Evolutionary conservation across 2,113 vertebrate species (phyloP).

Genomic region (Cryptomyrus ogoouensis): DNA sequence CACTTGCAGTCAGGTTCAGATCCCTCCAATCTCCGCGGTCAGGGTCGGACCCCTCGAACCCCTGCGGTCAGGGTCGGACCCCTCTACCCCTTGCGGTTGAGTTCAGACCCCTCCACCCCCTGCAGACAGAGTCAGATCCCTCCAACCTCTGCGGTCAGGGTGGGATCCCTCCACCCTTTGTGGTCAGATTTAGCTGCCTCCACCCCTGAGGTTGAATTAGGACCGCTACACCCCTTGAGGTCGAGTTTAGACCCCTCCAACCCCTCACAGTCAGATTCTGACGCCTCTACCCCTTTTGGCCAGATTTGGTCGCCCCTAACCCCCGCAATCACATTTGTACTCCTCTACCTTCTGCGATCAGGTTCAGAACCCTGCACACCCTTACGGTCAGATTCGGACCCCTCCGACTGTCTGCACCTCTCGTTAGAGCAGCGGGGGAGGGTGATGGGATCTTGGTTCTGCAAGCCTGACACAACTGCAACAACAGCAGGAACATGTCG

Average conservation of each 20-base stretch:
- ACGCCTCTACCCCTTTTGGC: background rate
- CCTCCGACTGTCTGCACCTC: constrained; percentile 40
- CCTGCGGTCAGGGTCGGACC: too few species aligned
- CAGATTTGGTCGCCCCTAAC: background rate
- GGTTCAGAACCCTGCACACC: too few species aligned
- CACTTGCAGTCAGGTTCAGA: too few species aligned
- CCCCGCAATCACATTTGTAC: background rate
- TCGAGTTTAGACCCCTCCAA: too few species aligned
- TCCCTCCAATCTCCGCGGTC: too few species aligned
- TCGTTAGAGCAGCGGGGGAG: constrained; percentile 19
- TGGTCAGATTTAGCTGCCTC: background rate
- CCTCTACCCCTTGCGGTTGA: background rate
- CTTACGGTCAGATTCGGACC: too few species aligned
- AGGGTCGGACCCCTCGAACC: too few species aligned
- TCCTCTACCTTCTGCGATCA: too few species aligned
- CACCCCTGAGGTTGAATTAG: background rate
- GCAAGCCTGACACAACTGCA: background rate
- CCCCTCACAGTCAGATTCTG: background rate
- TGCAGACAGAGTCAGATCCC: background rate
- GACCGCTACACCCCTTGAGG: too few species aligned
- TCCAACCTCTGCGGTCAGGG: background rate
- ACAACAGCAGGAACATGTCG: background rate
- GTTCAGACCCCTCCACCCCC: background rate
- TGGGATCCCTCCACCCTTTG: background rate
- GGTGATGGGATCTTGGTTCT: background rate